Evolutionary conservation across 2,797 vertebrate genomes (phyloP), one percentile per base, ranked within the genome.

Genomic region (Pipistrellus nathusii): DNA sequence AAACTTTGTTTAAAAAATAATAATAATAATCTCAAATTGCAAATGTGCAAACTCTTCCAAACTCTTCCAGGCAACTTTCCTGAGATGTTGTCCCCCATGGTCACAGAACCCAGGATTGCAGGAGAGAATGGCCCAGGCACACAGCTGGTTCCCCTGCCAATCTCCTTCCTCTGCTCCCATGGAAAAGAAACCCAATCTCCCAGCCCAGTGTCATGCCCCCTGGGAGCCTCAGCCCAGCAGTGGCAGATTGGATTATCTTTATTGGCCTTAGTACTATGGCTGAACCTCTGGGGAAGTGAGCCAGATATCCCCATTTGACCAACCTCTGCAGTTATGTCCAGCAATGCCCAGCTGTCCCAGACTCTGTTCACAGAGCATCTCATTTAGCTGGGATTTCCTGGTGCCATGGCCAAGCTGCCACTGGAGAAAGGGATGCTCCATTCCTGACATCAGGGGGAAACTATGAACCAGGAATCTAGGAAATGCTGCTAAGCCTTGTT

Each of bases 271-370:
- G 69, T 3, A 1, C 92, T 48, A 78, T 82, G 41, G 44, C 46
- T 76, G 86, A 88, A 68, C 73, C 91, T 86, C 94, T 38, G 32
- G 77, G 85, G 93, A 95, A 69, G 64, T 73, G 89, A 93, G 91
- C 93, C 96, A 97, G 95, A 96, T 96, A 96, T 96, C 96, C 93
- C 95, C 84, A 93, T 90, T 93, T 95, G 95, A 96, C 97, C 94
- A 94, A 21, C n/a, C 32, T n/a, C 18, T 88, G 93, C 83, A 89
- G 23, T 69, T 66, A 30, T 93, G 86, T 94, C 93, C 96, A 95
- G 87, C 93, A 93, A 96, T 25, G 77, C 25, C 95, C 97, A 97
- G 96, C 97, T 97, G 97, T 94, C 86, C 85, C 68, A 17, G 72
- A 9, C 83, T 94, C 68, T 38, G 48, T 91, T 94, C 91, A 89